A percentile compares a stretch with the other conserved stretches of the same genome.
Evolutionary conservation across 2,888 invertebrate genomes (phyloP).

Genomic region (Auanema sp.): DNA sequence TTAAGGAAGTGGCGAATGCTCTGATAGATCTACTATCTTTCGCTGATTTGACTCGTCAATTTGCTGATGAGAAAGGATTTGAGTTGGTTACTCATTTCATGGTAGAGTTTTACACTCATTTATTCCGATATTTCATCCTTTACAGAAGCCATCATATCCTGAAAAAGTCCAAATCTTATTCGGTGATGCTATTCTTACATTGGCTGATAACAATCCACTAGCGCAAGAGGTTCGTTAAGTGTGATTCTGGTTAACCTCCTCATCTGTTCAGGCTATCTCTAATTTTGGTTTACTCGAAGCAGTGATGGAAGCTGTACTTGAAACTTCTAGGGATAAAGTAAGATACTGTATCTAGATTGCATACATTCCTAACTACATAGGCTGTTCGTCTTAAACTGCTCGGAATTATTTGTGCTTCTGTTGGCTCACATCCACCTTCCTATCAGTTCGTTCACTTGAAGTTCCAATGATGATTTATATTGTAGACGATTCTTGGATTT

Average conservation of each 20-base stretch:
- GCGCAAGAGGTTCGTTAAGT: conserved; percentile 16
- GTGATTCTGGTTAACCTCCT: too few relatives aligned
- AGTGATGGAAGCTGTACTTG: too few relatives aligned
- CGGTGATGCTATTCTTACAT: conserved; percentile 8
- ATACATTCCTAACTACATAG: too few relatives aligned
- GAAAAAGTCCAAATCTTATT: conserved; percentile 5
- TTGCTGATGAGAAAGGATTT: conserved; percentile 14
- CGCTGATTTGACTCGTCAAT: conserved; percentile 10
- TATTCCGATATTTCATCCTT: too few relatives aligned
- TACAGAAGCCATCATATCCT: neutral
- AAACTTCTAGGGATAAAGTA: too few relatives aligned
- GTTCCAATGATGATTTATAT: too few relatives aligned
- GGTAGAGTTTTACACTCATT: too few relatives aligned
- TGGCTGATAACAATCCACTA: conserved; percentile 19
- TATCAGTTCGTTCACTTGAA: conserved; percentile 9
- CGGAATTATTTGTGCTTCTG: conserved; percentile 14
- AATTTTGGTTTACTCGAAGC: too few relatives aligned
- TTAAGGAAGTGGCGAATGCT: conserved; percentile 12
- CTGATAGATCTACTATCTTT: conserved; percentile 12
- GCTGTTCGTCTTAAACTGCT: conserved; percentile 13
- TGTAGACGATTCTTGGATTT: too few relatives aligned
- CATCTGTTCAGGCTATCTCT: too few relatives aligned
- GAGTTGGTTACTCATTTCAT: conserved; percentile 16
- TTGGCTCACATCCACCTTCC: conserved; percentile 11
- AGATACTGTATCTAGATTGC: too few relatives aligned